Evolutionary conservation across 92 coral and sea anemone species (phyloP), one percentile per base, ranked within the genome.

Genomic region (Pocillopora meandrina): DNA sequence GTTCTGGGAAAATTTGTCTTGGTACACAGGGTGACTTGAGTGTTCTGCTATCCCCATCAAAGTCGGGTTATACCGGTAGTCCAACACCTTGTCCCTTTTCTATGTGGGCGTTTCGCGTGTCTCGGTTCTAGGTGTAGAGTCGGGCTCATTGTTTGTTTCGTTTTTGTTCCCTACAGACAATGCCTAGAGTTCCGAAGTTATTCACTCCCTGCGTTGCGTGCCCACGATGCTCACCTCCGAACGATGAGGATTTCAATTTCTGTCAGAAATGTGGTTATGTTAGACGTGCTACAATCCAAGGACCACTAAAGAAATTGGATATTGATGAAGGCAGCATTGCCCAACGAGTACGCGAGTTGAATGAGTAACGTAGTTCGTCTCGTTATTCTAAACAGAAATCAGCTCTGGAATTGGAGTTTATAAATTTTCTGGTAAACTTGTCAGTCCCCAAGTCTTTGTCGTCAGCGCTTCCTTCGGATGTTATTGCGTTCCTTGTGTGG

Each of bases 401-500:
- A 18, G 79, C 87, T 13, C 71, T 87, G 31, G 71, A 77, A 23
- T 23, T 23, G 19, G 84, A 87, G 63, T 61, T 87, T 3, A 11
- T 23, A 65, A 12, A 35, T 19, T 87, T 82, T 72, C 63, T 87
- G 59, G n/a, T 9, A 6, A 42, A 52, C 31, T 56, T 56, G 21
- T 3, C 71, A 9, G 31, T 42, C 14, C 74, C 88, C 0, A 84
- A 61, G 21, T 61, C 83, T 57, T 20, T 83, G 15, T 49, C 34
- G 10, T 74, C 88, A 10, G 80, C 75, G 18, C 36, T 82, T 17
- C 84, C 88, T 12, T 3, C 66, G 16, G 86, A 87, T 21, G 65
- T 80, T 26, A 67, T 87, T 11, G 84, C 73, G 9, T 85, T 85
- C 69, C 66, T 78, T 21, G 84, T 85, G 2, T 77, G 89, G 89